A percentile compares a stretch with the other conserved stretches of the same genome.
Evolutionary conservation across 2,113 vertebrate genomes (phyloP).

Genomic region (Clarias magur): DNA sequence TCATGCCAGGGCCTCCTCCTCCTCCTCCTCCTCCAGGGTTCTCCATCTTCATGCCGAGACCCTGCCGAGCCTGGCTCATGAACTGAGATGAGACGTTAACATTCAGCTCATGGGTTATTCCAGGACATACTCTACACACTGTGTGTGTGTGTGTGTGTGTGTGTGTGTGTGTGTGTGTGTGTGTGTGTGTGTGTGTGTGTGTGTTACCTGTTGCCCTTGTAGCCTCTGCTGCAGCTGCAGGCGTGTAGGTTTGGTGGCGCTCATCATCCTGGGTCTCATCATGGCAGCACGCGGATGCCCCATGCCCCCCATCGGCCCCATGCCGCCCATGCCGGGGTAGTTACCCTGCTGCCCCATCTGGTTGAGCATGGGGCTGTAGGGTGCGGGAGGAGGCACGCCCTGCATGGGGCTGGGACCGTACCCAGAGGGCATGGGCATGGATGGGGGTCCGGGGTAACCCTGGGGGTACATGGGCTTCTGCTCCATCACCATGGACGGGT

Average conservation of each 20-base stretch:
- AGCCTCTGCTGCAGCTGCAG: constrained; percentile 95
- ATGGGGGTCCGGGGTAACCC: constrained; percentile 81
- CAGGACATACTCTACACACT: too few relatives aligned
- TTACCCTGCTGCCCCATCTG: constrained; percentile 56
- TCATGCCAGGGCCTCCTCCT: constrained; percentile 77
- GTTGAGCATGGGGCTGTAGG: constrained; percentile 82
- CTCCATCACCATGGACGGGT: constrained; percentile 83
- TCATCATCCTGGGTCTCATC: constrained; percentile 85
- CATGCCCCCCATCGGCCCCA: constrained; percentile 71
- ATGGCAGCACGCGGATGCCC: constrained; percentile 80
- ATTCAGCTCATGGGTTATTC: background rate
- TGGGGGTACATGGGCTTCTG: constrained; percentile 88
- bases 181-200: background rate
- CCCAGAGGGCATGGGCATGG: constrained; percentile 77
- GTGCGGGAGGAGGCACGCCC: constrained; percentile 74
- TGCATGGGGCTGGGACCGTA: constrained; percentile 76
- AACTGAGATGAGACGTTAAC: constrained; percentile 71
- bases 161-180: constrained; percentile 11
- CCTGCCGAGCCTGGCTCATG: constrained; percentile 90
- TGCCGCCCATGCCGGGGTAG: constrained; percentile 59
- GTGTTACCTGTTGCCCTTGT: constrained; percentile 91
- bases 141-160: too few relatives aligned
- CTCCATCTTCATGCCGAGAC: constrained; percentile 89
- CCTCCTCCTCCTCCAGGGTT: constrained; percentile 71
- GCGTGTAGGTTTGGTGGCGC: constrained; percentile 86